Evolutionary conservation across 2,113 vertebrate genomes (phyloP).

Genomic region (Xerus inauris): DNA sequence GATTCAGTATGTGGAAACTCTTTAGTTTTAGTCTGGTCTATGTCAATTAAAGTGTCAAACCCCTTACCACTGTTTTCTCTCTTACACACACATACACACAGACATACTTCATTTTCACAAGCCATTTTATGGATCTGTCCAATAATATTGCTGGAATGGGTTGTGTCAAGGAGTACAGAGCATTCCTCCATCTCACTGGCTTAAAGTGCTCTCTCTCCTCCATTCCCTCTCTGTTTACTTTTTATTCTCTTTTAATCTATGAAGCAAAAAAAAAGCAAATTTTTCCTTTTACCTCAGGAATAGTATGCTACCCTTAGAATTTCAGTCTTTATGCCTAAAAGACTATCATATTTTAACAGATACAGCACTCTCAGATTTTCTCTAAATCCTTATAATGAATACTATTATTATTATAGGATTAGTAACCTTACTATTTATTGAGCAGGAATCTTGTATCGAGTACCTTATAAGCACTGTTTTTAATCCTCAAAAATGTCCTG

Average conservation of each 20-base stretch:
- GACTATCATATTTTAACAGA: constrained; percentile 54
- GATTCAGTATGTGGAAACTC: not conserved
- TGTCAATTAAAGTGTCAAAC: constrained; percentile 5
- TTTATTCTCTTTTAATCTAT: not conserved
- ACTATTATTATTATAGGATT: not conserved
- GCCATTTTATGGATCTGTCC: not conserved
- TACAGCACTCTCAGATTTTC: not conserved
- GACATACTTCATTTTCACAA: not conserved
- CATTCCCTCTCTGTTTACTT: not conserved
- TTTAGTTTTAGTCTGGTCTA: not conserved
- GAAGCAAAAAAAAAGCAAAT: not conserved
- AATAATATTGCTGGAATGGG: not conserved
- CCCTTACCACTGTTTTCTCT: not conserved
- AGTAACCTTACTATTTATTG: not conserved
- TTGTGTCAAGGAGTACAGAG: not conserved
- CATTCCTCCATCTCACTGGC: not conserved
- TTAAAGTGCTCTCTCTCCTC: not conserved
- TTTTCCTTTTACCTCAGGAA: not conserved
- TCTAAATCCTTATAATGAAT: not conserved
- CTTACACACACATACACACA: not conserved
- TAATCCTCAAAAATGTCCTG: not conserved
- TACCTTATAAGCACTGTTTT: not conserved
- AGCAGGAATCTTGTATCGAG: not conserved
- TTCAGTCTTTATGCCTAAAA: constrained; percentile 20
- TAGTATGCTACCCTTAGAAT: not conserved